phyloP scores from a whole-genome alignment of 1,140 invertebrate species.

The Pectinophora gossypiella region DNA sequence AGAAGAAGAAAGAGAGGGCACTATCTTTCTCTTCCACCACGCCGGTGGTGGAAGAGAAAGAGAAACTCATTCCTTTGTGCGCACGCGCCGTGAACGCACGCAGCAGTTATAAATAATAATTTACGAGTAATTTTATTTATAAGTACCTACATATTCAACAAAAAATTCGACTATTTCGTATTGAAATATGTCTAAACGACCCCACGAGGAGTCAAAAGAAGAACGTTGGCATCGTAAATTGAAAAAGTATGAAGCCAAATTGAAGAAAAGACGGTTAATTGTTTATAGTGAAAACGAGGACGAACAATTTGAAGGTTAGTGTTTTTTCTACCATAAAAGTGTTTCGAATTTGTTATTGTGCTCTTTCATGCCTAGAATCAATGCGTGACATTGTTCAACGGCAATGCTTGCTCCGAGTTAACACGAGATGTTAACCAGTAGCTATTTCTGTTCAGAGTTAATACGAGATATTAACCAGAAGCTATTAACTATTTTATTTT shows the following conservation, averaged over 20 bases:
- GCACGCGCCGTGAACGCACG: not conserved
- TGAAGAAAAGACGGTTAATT: not conserved
- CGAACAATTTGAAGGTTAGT: not conserved
- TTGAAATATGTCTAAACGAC: not conserved
- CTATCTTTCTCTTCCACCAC: too few species aligned
- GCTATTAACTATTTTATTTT: not conserved
- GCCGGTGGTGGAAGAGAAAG: too few species aligned
- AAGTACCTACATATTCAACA: not conserved
- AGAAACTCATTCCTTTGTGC: not conserved
- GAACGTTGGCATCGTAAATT: not conserved
- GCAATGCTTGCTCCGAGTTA: not conserved
- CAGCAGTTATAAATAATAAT: too few species aligned
- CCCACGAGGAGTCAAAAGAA: not conserved
- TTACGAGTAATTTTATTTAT: too few species aligned
- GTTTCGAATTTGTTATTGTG: not conserved
- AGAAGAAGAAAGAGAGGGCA: too few species aligned
- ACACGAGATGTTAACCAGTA: not conserved
- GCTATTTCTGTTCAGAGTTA: slow-evolving; percentile 2
- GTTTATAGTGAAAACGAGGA: not conserved
- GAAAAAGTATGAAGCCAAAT: not conserved
- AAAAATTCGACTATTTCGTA: not conserved
- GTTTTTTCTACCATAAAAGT: not conserved
- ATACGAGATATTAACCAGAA: slow-evolving; percentile 1
- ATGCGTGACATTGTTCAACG: not conserved
- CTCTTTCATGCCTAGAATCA: not conserved